Conservation (phyloP, 2,113 vertebrate species). For the Burhinus bistriatus region DNA sequence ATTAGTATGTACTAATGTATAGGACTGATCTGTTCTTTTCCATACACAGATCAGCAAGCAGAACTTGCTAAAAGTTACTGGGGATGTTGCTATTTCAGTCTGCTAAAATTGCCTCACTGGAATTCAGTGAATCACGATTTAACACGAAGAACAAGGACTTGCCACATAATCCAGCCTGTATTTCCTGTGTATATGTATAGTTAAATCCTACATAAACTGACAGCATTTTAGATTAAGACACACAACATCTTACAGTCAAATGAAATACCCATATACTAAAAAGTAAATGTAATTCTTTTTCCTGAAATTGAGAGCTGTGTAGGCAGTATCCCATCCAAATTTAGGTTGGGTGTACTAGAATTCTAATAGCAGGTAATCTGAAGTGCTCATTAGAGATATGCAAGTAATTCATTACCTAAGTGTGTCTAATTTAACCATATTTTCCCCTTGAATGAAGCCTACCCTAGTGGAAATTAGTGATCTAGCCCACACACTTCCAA, state of each 20-base stretch:
- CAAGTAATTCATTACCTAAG: constrained; percentile 49
- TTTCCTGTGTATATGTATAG: background rate
- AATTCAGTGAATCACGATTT: background rate
- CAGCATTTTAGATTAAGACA: background rate
- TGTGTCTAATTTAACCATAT: constrained; percentile 43
- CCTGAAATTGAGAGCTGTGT: constrained; percentile 5
- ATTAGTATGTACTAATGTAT: background rate
- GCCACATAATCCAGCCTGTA: background rate
- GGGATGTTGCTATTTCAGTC: background rate
- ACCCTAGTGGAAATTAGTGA: constrained; percentile 30
- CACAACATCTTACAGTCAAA: background rate
- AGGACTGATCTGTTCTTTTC: background rate
- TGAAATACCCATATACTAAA: constrained; percentile 16
- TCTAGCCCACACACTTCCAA: constrained; percentile 15
- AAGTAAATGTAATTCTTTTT: constrained; percentile 35
- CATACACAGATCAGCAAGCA: background rate
- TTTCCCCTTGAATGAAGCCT: constrained; percentile 39
- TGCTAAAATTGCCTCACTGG: background rate
- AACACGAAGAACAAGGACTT: background rate
- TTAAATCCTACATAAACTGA: background rate
- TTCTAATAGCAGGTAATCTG: constrained; percentile 42
- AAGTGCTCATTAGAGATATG: constrained; percentile 39
- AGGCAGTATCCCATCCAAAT: constrained; percentile 16
- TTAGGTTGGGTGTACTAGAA: background rate
- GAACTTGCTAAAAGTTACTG: background rate